Percentiles rank a stretch among this genome's conserved stretches.
Evolutionary conservation across 2,113 vertebrate genomes (phyloP).

Genomic region (Scomber japonicus): DNA sequence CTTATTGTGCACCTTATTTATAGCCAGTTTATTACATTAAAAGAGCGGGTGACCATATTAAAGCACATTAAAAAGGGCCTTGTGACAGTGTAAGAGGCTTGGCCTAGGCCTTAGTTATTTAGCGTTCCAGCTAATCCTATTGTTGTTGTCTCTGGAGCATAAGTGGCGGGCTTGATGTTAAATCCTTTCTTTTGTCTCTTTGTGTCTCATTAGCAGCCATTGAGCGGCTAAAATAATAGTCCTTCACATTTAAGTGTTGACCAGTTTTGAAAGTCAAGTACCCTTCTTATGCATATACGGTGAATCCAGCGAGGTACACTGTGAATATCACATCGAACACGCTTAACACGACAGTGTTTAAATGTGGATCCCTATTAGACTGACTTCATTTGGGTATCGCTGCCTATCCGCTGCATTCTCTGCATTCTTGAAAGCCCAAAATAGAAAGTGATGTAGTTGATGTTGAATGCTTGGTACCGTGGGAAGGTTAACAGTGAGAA

Average conservation of each 20-base stretch:
- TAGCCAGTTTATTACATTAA: neutral
- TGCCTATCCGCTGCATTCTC: constrained; percentile 24
- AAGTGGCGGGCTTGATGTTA: constrained; percentile 65
- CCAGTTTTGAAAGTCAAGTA: constrained; percentile 43
- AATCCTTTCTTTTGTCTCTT: constrained; percentile 64
- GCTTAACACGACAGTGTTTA: constrained; percentile 2
- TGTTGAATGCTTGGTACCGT: constrained; percentile 14
- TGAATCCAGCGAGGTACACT: neutral
- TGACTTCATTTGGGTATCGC: constrained; percentile 5
- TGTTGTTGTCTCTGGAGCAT: constrained; percentile 66
- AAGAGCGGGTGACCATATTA: constrained; percentile 40
- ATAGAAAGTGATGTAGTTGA: constrained; percentile 30
- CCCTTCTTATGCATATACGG: neutral
- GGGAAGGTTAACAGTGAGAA: constrained; percentile 38
- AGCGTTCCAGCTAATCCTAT: constrained; percentile 70
- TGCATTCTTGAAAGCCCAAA: constrained; percentile 21
- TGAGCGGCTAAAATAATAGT: constrained; percentile 41
- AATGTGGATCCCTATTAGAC: neutral
- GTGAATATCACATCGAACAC: constrained; percentile 32
- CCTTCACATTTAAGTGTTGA: constrained; percentile 34
- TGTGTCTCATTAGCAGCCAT: constrained; percentile 46
- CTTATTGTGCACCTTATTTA: neutral
- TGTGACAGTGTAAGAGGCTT: constrained; percentile 66
- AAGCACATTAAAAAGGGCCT: constrained; percentile 50
- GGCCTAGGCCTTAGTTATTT: constrained; percentile 56